Conservation (phyloP, 2,113 vertebrate genomes). For the Irena cyanogastra region DNA sequence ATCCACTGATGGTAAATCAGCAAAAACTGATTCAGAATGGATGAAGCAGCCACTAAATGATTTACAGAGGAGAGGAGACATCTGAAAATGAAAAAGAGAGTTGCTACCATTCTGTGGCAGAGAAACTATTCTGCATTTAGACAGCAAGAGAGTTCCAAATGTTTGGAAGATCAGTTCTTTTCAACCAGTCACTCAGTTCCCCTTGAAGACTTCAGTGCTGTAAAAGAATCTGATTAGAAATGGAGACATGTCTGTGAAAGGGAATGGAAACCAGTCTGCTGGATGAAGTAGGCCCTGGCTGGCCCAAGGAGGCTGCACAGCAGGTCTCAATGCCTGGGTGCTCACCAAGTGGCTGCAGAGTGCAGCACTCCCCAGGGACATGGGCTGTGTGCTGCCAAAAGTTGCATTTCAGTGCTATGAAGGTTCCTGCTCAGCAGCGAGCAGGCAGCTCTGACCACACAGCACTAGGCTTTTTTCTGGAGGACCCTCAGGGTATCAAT, state of each 20-base stretch:
- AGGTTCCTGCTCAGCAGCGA: not conserved
- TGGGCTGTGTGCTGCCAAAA: not conserved
- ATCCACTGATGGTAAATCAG: not conserved
- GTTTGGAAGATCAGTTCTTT: not conserved
- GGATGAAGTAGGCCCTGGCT: not conserved
- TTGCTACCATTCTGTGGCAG: not conserved
- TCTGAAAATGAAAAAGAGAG: not conserved
- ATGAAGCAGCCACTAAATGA: not conserved
- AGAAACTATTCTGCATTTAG: not conserved
- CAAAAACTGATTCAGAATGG: not conserved
- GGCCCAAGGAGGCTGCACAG: not conserved
- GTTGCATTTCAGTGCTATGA: not conserved
- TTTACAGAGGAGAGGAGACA: not conserved
- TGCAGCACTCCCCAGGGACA: not conserved
- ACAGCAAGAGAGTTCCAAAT: not conserved
- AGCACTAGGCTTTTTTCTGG: not conserved
- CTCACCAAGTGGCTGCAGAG: not conserved
- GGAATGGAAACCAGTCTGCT: not conserved
- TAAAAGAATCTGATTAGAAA: not conserved
- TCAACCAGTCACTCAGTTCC: not conserved
- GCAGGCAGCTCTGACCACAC: not conserved
- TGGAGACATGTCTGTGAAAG: not conserved
- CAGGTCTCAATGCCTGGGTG: not conserved
- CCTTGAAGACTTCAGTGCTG: not conserved
- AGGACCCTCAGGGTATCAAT: fast-evolving